Evolutionary conservation across 2,797 vertebrate genomes (phyloP), one percentile per base, ranked within the genome.

Genomic region (Saxicola maurus): DNA sequence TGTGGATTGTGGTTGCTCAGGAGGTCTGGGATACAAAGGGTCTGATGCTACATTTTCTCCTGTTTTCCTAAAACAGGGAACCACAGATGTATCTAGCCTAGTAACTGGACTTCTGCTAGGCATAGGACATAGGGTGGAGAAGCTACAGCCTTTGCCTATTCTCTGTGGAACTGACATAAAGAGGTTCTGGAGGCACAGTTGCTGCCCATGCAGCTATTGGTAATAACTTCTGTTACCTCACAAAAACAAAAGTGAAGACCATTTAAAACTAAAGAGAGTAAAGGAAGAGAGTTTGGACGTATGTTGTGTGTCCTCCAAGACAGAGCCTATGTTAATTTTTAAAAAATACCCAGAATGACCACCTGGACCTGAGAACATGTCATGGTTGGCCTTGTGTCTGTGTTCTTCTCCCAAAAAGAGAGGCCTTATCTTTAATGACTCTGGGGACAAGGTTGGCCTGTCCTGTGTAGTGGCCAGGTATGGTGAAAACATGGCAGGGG

Each of bases 311-410:
- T 81, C 15, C 14, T 81, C 18, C 37, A 57, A 74, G 37, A 24
- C 4, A 33, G 10, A 69, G 17, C 10, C n/a, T 42, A 3, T 51
- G 51, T 9, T 61, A 18, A 11, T 31, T 65, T 82, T 60, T 28
- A 0, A 0, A 23, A 84, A 64, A 45, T 17, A 19, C 5, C 1
- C 19, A 59, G 35, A 53, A 57, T 2, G 4, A 52, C 5, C 13
- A 3, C 18, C 9, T 40, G 25, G 13, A 4, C 17, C 16, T 45
- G 66, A 73, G 25, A 69, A 12, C 20, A 10, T 43, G 37, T 5
- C 31, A 21, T 14, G 5, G 33, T 33, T 46, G 46, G 30, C 17
- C 35, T 53, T 69, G 16, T 16, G 30, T 38, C 8, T 10, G 0
- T 51, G 23, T 19, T 64, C 17, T 60, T 78, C 45, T 71, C 27